phyloP scores from a whole-genome alignment of 2,888 invertebrate genomes.

The Yponomeuta plumbellus region DNA sequence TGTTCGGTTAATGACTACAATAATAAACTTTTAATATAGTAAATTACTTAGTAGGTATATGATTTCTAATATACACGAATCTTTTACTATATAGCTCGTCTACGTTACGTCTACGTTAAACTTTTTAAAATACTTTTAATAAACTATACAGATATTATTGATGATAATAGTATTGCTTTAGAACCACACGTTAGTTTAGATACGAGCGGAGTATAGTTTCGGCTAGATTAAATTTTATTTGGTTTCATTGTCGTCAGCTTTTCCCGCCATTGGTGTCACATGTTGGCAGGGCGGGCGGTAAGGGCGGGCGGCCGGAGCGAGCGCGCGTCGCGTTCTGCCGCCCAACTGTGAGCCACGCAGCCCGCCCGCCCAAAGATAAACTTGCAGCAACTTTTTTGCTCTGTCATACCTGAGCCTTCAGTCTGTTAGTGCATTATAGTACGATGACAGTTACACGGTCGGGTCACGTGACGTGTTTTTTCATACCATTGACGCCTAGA shows the following conservation, averaged over 20 bases:
- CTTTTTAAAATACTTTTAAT: slow-evolving; percentile 18
- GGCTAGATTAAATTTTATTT: neutral
- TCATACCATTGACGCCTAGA: too few relatives aligned
- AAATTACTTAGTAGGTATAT: neutral
- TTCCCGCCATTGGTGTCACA: slow-evolving; percentile 35
- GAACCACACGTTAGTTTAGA: slow-evolving; percentile 33
- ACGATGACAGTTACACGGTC: too few relatives aligned
- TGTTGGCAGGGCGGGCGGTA: slow-evolving; percentile 31
- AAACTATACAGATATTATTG: slow-evolving; percentile 20
- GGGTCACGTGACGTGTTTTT: too few relatives aligned
- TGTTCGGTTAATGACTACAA: neutral
- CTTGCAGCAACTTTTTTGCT: slow-evolving; percentile 15
- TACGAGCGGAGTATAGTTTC: slow-evolving; percentile 8
- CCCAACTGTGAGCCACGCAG: slow-evolving; percentile 27
- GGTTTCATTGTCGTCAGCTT: slow-evolving; percentile 13
- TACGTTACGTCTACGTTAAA: slow-evolving; percentile 2
- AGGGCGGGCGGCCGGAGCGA: slow-evolving; percentile 37
- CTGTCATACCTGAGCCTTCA: neutral
- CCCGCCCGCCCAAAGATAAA: slow-evolving; percentile 31
- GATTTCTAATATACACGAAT: slow-evolving; percentile 6
- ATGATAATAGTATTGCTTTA: slow-evolving; percentile 29
- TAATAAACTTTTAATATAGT: neutral
- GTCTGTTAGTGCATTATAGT: too few relatives aligned
- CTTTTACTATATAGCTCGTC: slow-evolving; percentile 8
- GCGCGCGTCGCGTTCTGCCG: slow-evolving; percentile 55